phyloP scores from a whole-genome alignment of 2,888 invertebrate species.

The Myopa tessellatipennis region DNA sequence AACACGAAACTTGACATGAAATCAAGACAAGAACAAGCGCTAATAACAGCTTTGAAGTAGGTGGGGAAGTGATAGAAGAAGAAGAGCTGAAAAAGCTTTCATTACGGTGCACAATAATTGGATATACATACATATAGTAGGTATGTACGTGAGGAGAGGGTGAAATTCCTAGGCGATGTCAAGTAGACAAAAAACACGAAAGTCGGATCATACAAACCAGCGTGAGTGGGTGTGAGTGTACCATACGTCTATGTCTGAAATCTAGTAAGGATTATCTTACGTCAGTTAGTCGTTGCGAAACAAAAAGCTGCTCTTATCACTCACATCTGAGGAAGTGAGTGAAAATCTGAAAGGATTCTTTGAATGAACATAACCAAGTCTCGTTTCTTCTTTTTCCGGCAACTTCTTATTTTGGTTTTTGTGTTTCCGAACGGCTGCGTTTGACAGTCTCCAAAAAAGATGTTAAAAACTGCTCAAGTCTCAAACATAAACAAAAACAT shows the following conservation, averaged over 20 bases:
- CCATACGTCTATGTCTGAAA: too few species aligned
- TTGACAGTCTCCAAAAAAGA: neutral
- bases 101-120: neutral
- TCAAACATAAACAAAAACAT: neutral
- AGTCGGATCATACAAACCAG: too few species aligned
- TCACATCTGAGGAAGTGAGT: neutral
- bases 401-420: too few species aligned
- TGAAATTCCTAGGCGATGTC: neutral
- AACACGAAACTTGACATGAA: too few species aligned
- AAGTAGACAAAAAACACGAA: neutral
- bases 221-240: neutral
- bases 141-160: neutral
- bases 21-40: neutral
- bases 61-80: neutral
- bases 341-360: conserved; percentile 5
- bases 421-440: too few species aligned
- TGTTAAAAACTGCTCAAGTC: neutral
- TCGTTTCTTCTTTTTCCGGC: too few species aligned
- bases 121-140: neutral
- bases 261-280: neutral
- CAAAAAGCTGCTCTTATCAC: neutral
- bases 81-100: neutral
- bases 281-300: neutral
- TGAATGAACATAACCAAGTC: too few species aligned
- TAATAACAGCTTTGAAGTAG: neutral